Evolutionary conservation across 2,113 vertebrate species (phyloP), one percentile per base, ranked within the genome.

Genomic region (Burhinus bistriatus): DNA sequence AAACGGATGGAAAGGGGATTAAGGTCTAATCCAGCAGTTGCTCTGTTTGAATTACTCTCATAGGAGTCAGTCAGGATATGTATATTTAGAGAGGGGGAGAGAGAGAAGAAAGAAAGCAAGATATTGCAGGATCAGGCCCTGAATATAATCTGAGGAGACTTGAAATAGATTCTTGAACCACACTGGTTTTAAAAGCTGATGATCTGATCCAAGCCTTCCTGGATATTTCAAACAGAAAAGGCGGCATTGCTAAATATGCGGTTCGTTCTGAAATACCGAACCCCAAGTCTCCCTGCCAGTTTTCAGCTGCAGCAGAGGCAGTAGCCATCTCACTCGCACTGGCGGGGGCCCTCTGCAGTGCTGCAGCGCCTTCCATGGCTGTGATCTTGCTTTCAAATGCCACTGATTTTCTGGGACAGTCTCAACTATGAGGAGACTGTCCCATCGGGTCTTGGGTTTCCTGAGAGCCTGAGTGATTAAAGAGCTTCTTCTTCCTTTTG

Each of bases 381-480:
- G 71, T 89, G 79, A 95, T 97, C 85, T 96, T 97, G 54, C 93
- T 98, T 97, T 97, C 95, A 97, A 86, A 97, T 96, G 93, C 94
- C 83, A 89, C 96, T 96, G 97, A 97, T 97, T 98, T 97, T 98
- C 95, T 97, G 94, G 97, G 95, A 97, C 95, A 96, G 87, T 73
- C 93, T 96, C 82, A n/a, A 85, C 93, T 96, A 75, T 93, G 91
- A 97, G 94, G 95, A 97, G 96, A 97, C 94, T 95, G 87, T 93
- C 95, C 96, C 96, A 92, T 62, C 95, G 92, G 84, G 79, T 94
- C 85, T 97, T 93, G 75, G 89, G 97, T 97, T 98, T 98, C 97
- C 96, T 98, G 96, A 96, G 89, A 97, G 96, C 97, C 76, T 89
- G 66, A 73, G 87, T 98, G 97, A 98, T 98, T 98, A 98, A 97